Conservation (phyloP, 2,888 invertebrate species). For the Polymixis flavicincta region DNA sequence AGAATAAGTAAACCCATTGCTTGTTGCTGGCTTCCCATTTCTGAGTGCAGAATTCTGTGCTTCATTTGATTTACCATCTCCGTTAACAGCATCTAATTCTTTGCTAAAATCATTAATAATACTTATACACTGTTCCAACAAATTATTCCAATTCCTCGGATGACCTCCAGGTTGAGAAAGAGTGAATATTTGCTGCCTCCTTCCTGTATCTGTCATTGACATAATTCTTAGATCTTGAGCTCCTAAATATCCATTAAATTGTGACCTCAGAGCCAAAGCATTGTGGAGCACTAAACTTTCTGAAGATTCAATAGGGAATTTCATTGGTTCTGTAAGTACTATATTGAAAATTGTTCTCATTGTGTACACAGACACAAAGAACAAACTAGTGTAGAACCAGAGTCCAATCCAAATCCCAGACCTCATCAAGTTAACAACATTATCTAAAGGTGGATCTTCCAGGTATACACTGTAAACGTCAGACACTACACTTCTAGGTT, state of each 20-base stretch:
- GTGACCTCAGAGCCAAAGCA: constrained; percentile 91
- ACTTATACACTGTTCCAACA: constrained; percentile 92
- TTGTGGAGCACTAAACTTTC: constrained; percentile 90
- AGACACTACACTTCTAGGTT: constrained; percentile 88
- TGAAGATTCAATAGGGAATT: constrained; percentile 91
- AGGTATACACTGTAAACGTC: constrained; percentile 89
- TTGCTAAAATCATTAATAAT: constrained; percentile 92
- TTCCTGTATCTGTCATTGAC: constrained; percentile 90
- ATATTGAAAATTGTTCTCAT: constrained; percentile 93
- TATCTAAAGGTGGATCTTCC: constrained; percentile 89
- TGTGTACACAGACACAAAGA: constrained; percentile 92
- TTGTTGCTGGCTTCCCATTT: constrained; percentile 71
- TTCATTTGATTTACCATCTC: constrained; percentile 76
- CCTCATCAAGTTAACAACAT: constrained; percentile 84
- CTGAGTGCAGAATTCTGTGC: constrained; percentile 67
- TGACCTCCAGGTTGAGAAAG: constrained; percentile 96
- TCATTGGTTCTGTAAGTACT: constrained; percentile 93
- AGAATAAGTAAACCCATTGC: constrained; percentile 72
- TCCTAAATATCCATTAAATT: constrained; percentile 94
- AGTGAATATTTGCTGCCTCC: constrained; percentile 93
- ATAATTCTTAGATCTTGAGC: constrained; percentile 93
- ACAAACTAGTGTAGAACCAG: constrained; percentile 93
- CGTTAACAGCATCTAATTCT: constrained; percentile 90
- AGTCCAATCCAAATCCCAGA: constrained; percentile 91
- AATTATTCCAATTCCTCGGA: constrained; percentile 96